Conservation (phyloP, 1,140 invertebrate genomes). For the Drosophila nasuta region DNA sequence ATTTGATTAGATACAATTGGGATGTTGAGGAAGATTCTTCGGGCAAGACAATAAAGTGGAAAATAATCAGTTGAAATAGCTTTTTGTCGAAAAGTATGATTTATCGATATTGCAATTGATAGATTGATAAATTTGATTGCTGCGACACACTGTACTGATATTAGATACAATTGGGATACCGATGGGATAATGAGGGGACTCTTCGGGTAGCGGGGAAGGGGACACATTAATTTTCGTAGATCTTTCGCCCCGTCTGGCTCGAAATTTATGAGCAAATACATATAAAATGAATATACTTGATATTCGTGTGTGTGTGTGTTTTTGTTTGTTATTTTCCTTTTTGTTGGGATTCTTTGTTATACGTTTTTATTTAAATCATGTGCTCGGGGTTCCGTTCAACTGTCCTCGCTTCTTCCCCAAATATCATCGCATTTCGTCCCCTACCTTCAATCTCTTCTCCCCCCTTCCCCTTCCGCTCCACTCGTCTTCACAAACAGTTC, state of each 20-base stretch:
- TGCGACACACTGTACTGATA: slow-evolving; percentile 52
- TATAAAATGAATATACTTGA: slow-evolving; percentile 35
- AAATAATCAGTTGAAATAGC: not conserved
- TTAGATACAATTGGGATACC: slow-evolving; percentile 11
- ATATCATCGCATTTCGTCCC: not conserved
- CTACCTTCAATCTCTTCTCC: not conserved
- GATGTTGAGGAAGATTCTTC: too few species aligned
- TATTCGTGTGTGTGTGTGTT: slow-evolving; percentile 16
- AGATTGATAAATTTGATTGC: too few species aligned
- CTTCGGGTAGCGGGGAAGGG: too few species aligned
- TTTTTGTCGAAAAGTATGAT: too few species aligned
- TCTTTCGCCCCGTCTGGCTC: slow-evolving; percentile 43
- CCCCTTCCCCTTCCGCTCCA: too few species aligned
- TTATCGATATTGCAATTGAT: too few species aligned
- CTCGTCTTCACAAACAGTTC: not conserved
- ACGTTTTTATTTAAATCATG: slow-evolving; percentile 78
- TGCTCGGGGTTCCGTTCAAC: slow-evolving; percentile 55
- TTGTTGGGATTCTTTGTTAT: slow-evolving; percentile 68
- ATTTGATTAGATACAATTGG: too few species aligned
- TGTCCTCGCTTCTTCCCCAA: slow-evolving; percentile 37
- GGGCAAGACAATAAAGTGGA: too few species aligned
- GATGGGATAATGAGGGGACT: not conserved
- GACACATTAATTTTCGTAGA: slow-evolving; percentile 40
- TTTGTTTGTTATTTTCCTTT: slow-evolving; percentile 37
- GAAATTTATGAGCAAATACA: slow-evolving; percentile 70